Percentiles rank a stretch among this genome's conserved stretches.
Conservation (phyloP, 2,797 vertebrate species). For the Champsocephalus esox region DNA sequence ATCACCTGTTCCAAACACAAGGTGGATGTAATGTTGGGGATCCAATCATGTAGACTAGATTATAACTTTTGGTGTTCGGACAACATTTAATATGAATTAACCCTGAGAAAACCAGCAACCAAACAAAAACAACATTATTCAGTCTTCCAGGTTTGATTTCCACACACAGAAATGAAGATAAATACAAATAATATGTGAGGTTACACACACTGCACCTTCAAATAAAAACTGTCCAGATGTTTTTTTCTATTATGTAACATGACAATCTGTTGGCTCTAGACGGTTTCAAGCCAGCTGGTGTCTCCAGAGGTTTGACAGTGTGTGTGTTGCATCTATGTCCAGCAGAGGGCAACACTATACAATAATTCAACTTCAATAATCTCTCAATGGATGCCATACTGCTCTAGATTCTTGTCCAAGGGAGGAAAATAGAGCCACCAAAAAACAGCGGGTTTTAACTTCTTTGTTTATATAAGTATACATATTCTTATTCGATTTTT, state of each 20-base stretch:
- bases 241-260: background rate
- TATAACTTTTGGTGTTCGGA: no score
- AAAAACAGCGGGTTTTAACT: no score
- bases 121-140: no score
- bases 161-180: fast-evolving
- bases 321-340: constrained; percentile 15
- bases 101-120: no score
- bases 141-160: background rate
- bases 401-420: background rate
- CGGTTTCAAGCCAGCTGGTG: background rate
- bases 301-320: background rate
- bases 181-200: background rate
- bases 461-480: no score
- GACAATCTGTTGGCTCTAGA: background rate
- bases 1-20: no score
- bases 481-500: no score
- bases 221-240: background rate
- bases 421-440: background rate
- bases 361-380: background rate
- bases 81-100: no score
- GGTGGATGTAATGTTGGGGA: no score
- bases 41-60: no score
- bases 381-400: background rate
- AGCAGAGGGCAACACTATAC: constrained; percentile 26
- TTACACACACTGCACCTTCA: background rate